Conservation (phyloP, 2,797 vertebrate genomes). For the Tenualosa thibaudeaui region DNA sequence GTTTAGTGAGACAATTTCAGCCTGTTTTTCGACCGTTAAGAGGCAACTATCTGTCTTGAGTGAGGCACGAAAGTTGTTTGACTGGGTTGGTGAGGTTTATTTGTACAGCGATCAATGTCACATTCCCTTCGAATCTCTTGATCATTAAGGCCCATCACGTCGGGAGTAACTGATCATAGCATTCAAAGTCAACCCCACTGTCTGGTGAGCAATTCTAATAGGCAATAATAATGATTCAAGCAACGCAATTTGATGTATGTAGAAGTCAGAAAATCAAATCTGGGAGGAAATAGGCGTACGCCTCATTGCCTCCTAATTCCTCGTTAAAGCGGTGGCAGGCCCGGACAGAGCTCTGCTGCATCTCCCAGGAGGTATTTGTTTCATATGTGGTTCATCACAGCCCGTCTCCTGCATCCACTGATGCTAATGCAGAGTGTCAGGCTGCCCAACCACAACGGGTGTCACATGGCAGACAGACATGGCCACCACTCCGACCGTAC, state of each 20-base stretch:
- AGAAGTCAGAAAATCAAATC: conserved; percentile 28
- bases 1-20: background rate
- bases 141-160: conserved; percentile 1
- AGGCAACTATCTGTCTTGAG: background rate
- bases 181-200: background rate
- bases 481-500: background rate
- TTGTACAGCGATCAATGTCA: background rate
- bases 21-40: background rate
- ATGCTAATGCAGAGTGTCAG: conserved; percentile 20
- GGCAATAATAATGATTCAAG: conserved; percentile 16
- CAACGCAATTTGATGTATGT: background rate
- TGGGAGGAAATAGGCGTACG: conserved; percentile 25
- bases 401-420: conserved; percentile 19
- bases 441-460: conserved; percentile 2
- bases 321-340: conserved; percentile 25
- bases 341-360: background rate
- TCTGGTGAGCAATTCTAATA: conserved; percentile 2
- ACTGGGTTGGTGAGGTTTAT: background rate
- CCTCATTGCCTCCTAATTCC: conserved; percentile 28
- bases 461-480: conserved; percentile 24
- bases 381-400: conserved; percentile 16
- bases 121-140: background rate
- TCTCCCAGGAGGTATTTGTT: conserved; percentile 6
- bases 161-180: background rate
- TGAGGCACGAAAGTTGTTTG: background rate